Evolutionary conservation across 1,140 invertebrate genomes (phyloP), one percentile per base, ranked within the genome.

Genomic region (Drosophila pruinosa): DNA sequence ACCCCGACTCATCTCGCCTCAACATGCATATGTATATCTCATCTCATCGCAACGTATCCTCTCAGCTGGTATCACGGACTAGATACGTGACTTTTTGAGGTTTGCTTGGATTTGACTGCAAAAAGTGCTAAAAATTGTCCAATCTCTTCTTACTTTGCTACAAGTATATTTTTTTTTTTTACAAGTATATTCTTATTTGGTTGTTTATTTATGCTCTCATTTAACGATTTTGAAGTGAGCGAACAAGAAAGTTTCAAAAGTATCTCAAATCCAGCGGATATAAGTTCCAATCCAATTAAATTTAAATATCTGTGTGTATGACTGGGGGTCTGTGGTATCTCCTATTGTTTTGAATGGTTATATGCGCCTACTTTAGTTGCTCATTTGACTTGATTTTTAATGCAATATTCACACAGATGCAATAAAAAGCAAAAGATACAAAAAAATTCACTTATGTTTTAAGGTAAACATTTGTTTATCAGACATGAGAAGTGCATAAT

Each of bases 71-170:
- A 43, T 47, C 62, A 65, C 70, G 54, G 62, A 63, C 28, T 26
- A 67, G 67, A 64, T 88, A 88, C 82, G 82, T 88, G 82, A 88
- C 82, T 89, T 88, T 88, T 78, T 88, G 83, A 72, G 82, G 82
- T 88, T 88, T 88, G 68, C 83, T 63, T 67, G 83, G 82, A 88
- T 88, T 88, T 88, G 31, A 22, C 68, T 62, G 76, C 63, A 72
- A 85, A 85, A 86, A 86, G 81, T 85, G 77, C 81, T 85, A 74
- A 85, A 86, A 85, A 86, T 86, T 80, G 72, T 59, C 64, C 50
- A 79, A 56, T 50, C 75, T 45, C 10, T 22, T 26, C 19, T 21
- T 21, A 0, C 21, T 24, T 39, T 24, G n/a, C 21, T 10, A n/a
- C n/a, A n/a, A n/a, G n/a, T n/a, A n/a, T n/a, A n/a, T 14, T n/a